Evolutionary conservation across 2,113 vertebrate genomes (phyloP), one percentile per base, ranked within the genome.

Genomic region (Miniopterus natalensis): DNA sequence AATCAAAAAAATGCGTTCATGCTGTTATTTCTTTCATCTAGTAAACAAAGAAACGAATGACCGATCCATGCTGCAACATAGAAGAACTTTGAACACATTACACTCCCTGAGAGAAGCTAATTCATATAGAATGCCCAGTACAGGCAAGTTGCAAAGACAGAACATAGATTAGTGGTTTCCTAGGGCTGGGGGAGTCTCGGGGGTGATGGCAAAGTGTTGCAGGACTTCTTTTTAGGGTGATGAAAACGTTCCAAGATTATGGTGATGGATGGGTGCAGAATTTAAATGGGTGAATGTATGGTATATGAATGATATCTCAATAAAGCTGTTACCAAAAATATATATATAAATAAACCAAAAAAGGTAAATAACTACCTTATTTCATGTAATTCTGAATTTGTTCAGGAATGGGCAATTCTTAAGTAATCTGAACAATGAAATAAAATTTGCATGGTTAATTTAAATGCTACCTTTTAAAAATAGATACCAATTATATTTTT

Each of bases 391-490:
- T 93, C 45, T 85, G 59, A 86, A 83, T 65, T 81, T 25, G 55
- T 27, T 84, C 25, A 92, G 61, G 49, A 88, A 61, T 29, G 23
- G 4, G 80, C 47, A 65, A 80, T 42, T 74, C 12, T 29, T 47
- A 90, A 66, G 9, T 74, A 73, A 31, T 71, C 49, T 75, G 27
- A 80, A 80, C 12, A 75, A 65, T n/a, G 18, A 59, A 81, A 55
- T 89, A 92, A 70, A 90, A 89, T 25, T 40, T 68, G 5, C 63
- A 55, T 68, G 14, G 31, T 42, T 86, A 73, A 88, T 45, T 90
- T 86, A 65, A 95, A 90, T 49, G 81, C 12, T 81, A n/a, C 10
- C 45, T 80, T 95, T 92, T 47, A 68, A 84, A 59, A 90, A 75
- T 21, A 83, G 68, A 92, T n/a, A 29, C 14, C 20, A 61, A 42